Evolutionary conservation across 2,113 vertebrate species (phyloP).

Genomic region (Seriola quinqueradiata): DNA sequence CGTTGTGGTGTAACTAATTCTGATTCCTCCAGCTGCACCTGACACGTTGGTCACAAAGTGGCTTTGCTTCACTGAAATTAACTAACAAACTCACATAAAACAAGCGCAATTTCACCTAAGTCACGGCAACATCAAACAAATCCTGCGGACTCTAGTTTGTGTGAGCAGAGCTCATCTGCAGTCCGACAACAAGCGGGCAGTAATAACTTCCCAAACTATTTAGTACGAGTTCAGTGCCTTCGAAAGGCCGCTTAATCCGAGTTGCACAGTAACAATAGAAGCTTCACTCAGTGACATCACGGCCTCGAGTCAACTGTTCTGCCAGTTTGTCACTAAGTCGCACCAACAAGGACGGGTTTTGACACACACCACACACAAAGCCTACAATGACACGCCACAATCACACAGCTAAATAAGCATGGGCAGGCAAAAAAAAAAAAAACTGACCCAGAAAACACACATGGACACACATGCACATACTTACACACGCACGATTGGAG

Average conservation of each 20-base stretch:
- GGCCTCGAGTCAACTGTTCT: slow-evolving; percentile 57
- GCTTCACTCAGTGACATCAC: slow-evolving; percentile 20
- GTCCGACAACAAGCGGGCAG: slow-evolving; percentile 20
- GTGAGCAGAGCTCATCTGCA: background rate
- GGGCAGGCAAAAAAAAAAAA: slow-evolving; percentile 43
- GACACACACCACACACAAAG: slow-evolving; percentile 7
- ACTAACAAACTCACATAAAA: background rate
- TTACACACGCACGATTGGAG: slow-evolving; percentile 28
- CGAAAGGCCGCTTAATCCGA: slow-evolving; percentile 40
- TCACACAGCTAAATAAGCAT: slow-evolving; percentile 21
- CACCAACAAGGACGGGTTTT: background rate
- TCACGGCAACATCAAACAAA: slow-evolving; percentile 25
- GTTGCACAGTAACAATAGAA: slow-evolving; percentile 40
- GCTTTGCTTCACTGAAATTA: slow-evolving; percentile 1
- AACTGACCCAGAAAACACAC: slow-evolving; percentile 14
- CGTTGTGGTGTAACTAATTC: background rate
- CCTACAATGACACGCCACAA: slow-evolving; percentile 6
- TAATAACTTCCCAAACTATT: slow-evolving; percentile 65
- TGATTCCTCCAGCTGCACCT: background rate
- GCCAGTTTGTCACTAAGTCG: slow-evolving; percentile 47
- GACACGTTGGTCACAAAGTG: slow-evolving; percentile 1
- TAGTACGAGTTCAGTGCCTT: slow-evolving; percentile 56
- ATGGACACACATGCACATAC: slow-evolving; percentile 19
- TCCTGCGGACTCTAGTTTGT: slow-evolving; percentile 28
- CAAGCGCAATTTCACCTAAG: background rate